Percentiles rank a stretch among this genome's conserved stretches.
phyloP scores from a whole-genome alignment of 2,888 invertebrate species.

The Drosophila suboccidentalis region DNA sequence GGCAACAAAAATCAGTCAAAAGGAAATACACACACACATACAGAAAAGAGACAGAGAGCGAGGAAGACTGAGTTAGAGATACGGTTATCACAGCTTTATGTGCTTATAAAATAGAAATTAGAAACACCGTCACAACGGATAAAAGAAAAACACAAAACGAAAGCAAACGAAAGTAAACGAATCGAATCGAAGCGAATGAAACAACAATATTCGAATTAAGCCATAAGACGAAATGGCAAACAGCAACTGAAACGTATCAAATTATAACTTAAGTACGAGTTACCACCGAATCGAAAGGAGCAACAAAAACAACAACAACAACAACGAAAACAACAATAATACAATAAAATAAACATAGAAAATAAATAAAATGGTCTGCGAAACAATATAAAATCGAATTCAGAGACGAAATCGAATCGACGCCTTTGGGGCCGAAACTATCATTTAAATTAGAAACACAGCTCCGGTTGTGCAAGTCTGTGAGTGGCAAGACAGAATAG shows the following conservation, averaged over 20 bases:
- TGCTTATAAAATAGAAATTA: conserved; percentile 64
- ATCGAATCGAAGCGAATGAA: conserved; percentile 36
- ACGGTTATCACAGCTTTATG: conserved; percentile 64
- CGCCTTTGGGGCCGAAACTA: conserved; percentile 53
- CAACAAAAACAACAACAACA: conserved; percentile 39
- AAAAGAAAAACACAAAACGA: conserved; percentile 46
- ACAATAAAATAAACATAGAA: conserved; percentile 30
- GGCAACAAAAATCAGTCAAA: conserved; percentile 62
- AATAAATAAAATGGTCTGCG: conserved; percentile 15
- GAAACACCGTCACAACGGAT: conserved; percentile 54
- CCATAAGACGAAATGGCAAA: conserved; percentile 49
- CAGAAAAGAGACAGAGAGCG: conserved; percentile 21
- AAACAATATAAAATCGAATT: conserved; percentile 48
- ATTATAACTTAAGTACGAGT: conserved; percentile 68
- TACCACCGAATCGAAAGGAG: conserved; percentile 69
- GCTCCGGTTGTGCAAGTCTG: conserved; percentile 8
- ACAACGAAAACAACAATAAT: conserved; percentile 28
- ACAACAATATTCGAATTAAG: conserved; percentile 67
- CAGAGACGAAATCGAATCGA: conserved; percentile 28
- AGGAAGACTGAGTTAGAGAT: conserved; percentile 34
- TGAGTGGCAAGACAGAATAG: conserved; percentile 10
- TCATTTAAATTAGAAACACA: conserved; percentile 69
- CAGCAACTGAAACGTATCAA: conserved; percentile 71
- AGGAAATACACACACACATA: conserved; percentile 36
- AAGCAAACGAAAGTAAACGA: conserved; percentile 57